Base-by-base conservation (phyloP, 1,140 invertebrate species). In the Drosophila bifasciata region DNA sequence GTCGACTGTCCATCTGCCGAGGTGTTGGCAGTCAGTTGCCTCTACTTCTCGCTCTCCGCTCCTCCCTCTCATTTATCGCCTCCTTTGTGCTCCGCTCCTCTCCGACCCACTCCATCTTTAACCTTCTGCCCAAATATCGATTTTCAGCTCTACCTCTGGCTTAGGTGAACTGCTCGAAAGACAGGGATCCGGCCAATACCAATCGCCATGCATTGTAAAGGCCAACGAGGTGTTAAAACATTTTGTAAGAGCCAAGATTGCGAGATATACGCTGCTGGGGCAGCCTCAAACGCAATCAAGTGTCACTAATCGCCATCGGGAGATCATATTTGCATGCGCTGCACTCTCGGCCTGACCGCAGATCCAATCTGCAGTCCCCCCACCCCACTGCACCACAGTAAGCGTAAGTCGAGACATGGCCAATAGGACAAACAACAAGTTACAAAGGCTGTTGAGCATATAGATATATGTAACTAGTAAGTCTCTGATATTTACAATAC, bases 111-210 rank as follows among this genome's bases (percentile, higher is more conserved):
- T 51, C 46, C 36, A 45, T 13, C 49, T 60, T 67, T 59, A 76
- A 60, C 77, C 71, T 79, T 79, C 75, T 67, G 64, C 41, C 28
- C 53, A 58, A 76, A 90, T 89, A 89, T 89, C 86, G 86, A 88
- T 90, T 89, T 90, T 78, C 86, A 86, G 49, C 32, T 55, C 11
- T 49, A 21, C 62, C 25, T 45, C 8, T 28, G 28, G 28, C 0
- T 28, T 3, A 3, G 28, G 28, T 28, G 28, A 44, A 39, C 13
- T 63, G 59, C 25, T 15, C 23, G 25, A n/a, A 17, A 15, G 32
- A 28, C 32, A 36, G 17, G 17, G 49, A 16, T 17, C 49, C 16
- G 28, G 28, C 28, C 49, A 32, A 49, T 53, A 19, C 46, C 64
- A 59, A 51, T 45, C 32, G 49, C 61, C 44, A 61, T 16, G 40